A percentile compares a stretch with the other conserved stretches of the same genome.
These are phyloP conservation scores for Amphilophus citrinellus DNA, from an alignment of 2,113 vertebrate species.

Conservation along the genomic window DNA sequence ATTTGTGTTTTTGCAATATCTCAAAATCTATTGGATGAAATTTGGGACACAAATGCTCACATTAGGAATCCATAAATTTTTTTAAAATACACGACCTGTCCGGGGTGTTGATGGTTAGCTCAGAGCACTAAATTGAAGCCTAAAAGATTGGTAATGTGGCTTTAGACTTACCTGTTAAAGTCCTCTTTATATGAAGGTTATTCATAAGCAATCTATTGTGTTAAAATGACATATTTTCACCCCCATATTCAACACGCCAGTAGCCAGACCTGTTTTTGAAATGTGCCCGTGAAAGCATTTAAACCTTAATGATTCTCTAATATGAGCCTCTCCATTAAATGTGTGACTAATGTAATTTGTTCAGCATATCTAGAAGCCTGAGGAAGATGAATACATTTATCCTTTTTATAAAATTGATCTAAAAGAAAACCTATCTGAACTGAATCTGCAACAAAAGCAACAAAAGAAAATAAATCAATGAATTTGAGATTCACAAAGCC, in stretches of 20 bases:
- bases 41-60: too few relatives aligned
- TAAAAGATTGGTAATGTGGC: background rate
- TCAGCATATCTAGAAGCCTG: background rate
- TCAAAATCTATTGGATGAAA: background rate
- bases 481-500: background rate
- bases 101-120: background rate
- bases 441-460: background rate
- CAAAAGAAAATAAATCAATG: background rate
- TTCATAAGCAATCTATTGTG: background rate
- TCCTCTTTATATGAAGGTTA: background rate
- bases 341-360: constrained; percentile 33
- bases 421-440: background rate
- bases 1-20: constrained; percentile 4
- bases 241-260: background rate
- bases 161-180: background rate
- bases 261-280: background rate
- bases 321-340: constrained; percentile 33
- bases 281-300: background rate
- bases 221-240: background rate
- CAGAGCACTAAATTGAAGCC: background rate
- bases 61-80: background rate
- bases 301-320: constrained; percentile 31
- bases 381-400: background rate
- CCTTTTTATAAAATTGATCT: background rate
- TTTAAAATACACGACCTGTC: background rate